Evolutionary conservation across 2,113 vertebrate genomes (phyloP).

Genomic region (Colossoma macropomum): DNA sequence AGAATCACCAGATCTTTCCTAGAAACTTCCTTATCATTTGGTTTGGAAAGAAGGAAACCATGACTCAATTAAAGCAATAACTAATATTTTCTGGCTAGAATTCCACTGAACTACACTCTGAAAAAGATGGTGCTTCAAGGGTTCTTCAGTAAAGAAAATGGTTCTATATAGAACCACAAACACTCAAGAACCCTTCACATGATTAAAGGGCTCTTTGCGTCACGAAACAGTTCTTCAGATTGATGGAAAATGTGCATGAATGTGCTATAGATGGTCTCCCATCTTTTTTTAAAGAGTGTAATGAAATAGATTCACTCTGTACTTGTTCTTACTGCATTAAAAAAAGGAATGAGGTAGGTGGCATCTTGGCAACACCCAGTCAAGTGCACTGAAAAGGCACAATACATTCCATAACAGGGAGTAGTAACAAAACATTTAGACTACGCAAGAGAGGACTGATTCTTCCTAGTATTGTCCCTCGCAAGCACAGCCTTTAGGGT

Average conservation of each 20-base stretch:
- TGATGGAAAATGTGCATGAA: no score
- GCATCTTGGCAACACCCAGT: slow-evolving; percentile 28
- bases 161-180: no score
- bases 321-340: neutral
- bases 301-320: neutral
- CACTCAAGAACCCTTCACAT: no score
- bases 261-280: no score
- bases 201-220: no score
- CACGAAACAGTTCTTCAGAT: no score
- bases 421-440: slow-evolving; percentile 41
- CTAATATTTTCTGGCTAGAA: neutral
- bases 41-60: neutral
- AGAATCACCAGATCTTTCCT: neutral
- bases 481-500: neutral
- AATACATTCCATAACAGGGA: slow-evolving; percentile 40
- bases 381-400: slow-evolving; percentile 3
- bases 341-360: neutral
- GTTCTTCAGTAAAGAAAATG: no score
- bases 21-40: neutral
- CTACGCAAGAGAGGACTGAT: neutral
- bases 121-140: no score
- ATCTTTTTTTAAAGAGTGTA: no score
- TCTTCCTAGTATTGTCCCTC: neutral
- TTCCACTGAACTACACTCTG: neutral
- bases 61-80: neutral